Conservation (phyloP, 2,888 invertebrate species). For the Nomada fucata region DNA sequence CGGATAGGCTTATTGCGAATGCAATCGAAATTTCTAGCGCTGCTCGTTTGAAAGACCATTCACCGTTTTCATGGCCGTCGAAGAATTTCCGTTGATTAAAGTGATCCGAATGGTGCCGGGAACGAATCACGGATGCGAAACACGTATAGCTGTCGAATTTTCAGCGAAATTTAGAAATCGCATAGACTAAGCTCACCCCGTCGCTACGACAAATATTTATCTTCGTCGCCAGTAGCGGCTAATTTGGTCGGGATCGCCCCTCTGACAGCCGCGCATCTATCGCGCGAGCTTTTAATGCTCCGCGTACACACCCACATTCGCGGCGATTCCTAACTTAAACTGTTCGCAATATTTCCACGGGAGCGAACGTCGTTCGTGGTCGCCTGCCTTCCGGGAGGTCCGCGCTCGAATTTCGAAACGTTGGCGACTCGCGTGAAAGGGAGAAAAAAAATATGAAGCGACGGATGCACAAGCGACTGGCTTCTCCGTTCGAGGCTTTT, state of each 20-base stretch:
- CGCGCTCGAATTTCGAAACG: conserved; percentile 47
- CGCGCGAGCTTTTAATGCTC: conserved; percentile 38
- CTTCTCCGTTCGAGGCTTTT: neutral
- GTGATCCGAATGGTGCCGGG: too few relatives aligned
- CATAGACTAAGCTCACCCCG: neutral
- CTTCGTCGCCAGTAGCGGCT: conserved; percentile 24
- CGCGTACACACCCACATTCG: conserved; percentile 9
- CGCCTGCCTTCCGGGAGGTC: conserved; percentile 59
- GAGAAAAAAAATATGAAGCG: conserved; percentile 59
- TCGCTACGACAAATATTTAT: conserved; percentile 53
- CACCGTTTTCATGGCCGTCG: neutral
- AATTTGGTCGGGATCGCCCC: conserved; percentile 52
- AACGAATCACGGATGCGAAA: neutral
- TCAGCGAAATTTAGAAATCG: conserved; percentile 39
- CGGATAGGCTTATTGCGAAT: conserved; percentile 5
- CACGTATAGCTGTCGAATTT: conserved; percentile 18
- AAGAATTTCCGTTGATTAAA: too few relatives aligned
- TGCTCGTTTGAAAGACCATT: conserved; percentile 30
- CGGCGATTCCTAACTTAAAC: conserved; percentile 41
- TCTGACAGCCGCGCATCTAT: neutral
- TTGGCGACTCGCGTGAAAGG: conserved; percentile 55
- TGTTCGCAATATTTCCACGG: conserved; percentile 52
- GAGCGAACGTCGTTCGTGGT: conserved; percentile 43
- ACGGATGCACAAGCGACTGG: neutral
- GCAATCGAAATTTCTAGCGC: neutral